Evolutionary conservation across 2,797 vertebrate species (phyloP).

Genomic region (Chloroceryle inda): DNA sequence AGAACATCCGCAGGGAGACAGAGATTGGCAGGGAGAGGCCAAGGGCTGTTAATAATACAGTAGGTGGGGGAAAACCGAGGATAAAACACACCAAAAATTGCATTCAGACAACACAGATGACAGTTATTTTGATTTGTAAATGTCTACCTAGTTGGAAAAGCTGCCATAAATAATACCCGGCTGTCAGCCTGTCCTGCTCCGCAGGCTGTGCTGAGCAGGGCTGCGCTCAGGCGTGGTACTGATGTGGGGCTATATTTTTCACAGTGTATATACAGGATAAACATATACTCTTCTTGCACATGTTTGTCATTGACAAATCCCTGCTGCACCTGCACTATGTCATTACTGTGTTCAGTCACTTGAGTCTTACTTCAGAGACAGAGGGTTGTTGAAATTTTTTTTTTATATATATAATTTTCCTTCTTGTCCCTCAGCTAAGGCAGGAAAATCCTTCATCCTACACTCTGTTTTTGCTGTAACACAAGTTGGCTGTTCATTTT

Average conservation of each 20-base stretch:
- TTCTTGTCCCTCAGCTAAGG: background rate
- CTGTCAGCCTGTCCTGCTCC: conserved; percentile 57
- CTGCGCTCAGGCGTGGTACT: conserved; percentile 22
- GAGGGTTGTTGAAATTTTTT: background rate
- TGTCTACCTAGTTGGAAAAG: conserved; percentile 69
- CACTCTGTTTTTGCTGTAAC: background rate
- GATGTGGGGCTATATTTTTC: conserved; percentile 63
- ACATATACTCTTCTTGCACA: conserved; percentile 43
- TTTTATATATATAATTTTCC: background rate
- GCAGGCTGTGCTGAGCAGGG: background rate
- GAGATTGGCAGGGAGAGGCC: conserved; percentile 35
- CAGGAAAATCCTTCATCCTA: background rate
- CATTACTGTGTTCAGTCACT: conserved; percentile 26
- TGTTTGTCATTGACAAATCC: conserved; percentile 61
- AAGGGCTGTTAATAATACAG: conserved; percentile 48
- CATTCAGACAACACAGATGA: conserved; percentile 67
- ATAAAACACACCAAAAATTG: conserved; percentile 52
- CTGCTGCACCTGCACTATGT: conserved; percentile 34
- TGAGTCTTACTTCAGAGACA: background rate
- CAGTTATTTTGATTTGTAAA: conserved; percentile 80
- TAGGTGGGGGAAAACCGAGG: conserved; percentile 24
- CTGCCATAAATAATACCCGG: conserved; percentile 69
- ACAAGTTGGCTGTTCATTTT: background rate
- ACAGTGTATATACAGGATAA: conserved; percentile 52
- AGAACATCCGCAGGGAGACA: background rate